Base-by-base conservation (phyloP, 2,797 vertebrate species). In the Rhinophrynus dorsalis region DNA sequence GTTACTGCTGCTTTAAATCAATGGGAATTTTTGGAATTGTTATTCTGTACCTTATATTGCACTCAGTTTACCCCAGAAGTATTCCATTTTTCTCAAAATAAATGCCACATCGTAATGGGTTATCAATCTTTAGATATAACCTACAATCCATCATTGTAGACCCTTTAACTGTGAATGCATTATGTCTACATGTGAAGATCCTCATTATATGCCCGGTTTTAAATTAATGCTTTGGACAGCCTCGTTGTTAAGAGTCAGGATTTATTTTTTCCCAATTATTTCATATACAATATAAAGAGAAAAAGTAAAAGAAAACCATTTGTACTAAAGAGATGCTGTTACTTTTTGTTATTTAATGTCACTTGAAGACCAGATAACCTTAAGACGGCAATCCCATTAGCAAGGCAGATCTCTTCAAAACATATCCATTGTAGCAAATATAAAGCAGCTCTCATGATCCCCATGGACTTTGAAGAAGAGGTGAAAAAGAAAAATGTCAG, bases 391-490 rank as follows among this genome's bases (percentile, higher is more conserved):
- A 30, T 66, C 67, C 75, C 66, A 42, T 17, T 11, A 76, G 67
- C 74, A 74, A 76, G 64, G 38, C 0, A 58, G 55, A 77, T 76
- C 74, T 59, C 76, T 79, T 83, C 68, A 79, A 77, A 80, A 60
- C 69, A 63, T 44, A 21, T 66, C 64, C 40, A 32, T 15, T 58
- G 61, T 76, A 69, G 45, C 47, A 55, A 62, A 42, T 57, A 79
- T 68, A 80, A 79, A 83, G 23, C 35, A 48, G 29, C 48, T 57
- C 63, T 79, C 67, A 59, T 48, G 57, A 55, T 55, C 56, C 21
- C 26, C 32, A 59, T 62, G 56, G 32, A 6, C 52, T 64, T 51
- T 69, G 45, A 78, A 80, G 75, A 77, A 77, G 68, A 77, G 76
- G 78, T 76, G 74, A 78, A 74, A 55, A 60, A 74, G 69, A 77